phyloP scores from a whole-genome alignment of 1,140 invertebrate species.

The Aphidius gifuensis region DNA sequence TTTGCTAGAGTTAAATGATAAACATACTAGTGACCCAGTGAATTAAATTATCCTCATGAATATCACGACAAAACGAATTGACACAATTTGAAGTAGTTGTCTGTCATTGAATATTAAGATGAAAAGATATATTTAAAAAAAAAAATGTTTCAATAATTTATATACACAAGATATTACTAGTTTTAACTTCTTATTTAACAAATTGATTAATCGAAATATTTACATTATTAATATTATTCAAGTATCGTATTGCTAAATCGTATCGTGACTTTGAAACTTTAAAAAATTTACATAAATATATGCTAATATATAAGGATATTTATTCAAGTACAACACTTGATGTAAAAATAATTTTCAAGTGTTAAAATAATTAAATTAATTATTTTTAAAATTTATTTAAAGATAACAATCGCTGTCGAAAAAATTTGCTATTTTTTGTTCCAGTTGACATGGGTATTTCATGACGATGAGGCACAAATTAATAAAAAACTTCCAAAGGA shows the following conservation, averaged over 20 bases:
- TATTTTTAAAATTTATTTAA: too few relatives aligned
- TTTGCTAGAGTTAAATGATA: too few relatives aligned
- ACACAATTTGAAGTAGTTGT: too few relatives aligned
- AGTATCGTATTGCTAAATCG: background rate
- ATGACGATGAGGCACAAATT: conserved; percentile 83
- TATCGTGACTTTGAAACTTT: background rate
- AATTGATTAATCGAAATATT: too few relatives aligned
- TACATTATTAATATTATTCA: background rate
- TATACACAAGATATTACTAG: too few relatives aligned
- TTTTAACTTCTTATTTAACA: too few relatives aligned
- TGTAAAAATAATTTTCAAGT: background rate
- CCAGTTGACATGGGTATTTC: conserved; percentile 58
- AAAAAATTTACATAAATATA: background rate
- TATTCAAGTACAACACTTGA: background rate
- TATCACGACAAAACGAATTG: too few relatives aligned
- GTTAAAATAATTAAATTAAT: background rate
- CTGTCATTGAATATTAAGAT: too few relatives aligned
- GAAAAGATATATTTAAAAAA: too few relatives aligned
- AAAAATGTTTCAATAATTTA: too few relatives aligned
- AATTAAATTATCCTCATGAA: too few relatives aligned
- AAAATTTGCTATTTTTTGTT: conserved; percentile 29
- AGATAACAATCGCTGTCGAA: conserved; percentile 1
- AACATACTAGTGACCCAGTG: too few relatives aligned
- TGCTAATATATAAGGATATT: background rate
- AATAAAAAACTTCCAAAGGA: conserved; percentile 97